Percentiles rank a stretch among this genome's conserved stretches.
Conservation (phyloP, 2,113 vertebrate genomes). For the Crotophaga sulcirostris region DNA sequence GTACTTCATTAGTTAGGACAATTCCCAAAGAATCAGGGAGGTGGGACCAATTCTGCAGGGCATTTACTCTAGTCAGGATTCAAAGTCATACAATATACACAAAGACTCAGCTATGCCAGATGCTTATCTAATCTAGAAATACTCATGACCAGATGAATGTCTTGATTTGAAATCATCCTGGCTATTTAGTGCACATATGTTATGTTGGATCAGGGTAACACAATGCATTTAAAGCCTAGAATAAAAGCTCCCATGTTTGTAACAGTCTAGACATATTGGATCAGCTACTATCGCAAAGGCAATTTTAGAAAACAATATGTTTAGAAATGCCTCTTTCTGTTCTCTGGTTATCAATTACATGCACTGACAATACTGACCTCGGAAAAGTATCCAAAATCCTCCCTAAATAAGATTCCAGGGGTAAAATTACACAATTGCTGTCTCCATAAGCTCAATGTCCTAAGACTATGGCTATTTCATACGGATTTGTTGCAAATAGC, state of each 20-base stretch:
- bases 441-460: not conserved
- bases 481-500: not conserved
- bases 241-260: not conserved
- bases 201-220: not conserved
- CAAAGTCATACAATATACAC: not conserved
- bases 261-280: not conserved
- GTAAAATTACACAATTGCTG: not conserved
- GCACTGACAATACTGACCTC: not conserved
- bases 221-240: not conserved
- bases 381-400: not conserved
- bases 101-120: not conserved
- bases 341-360: not conserved
- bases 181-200: not conserved
- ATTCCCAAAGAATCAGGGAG: not conserved
- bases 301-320: not conserved
- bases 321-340: not conserved
- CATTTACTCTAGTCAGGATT: not conserved
- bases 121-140: not conserved
- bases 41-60: not conserved
- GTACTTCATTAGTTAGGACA: not conserved
- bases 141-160: not conserved
- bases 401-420: not conserved
- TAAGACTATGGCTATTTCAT: not conserved
- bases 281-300: not conserved
- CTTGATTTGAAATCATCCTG: not conserved